Evolutionary conservation across 2,113 vertebrate genomes (phyloP), one percentile per base, ranked within the genome.

Genomic region (Gambusia holbrooki): DNA sequence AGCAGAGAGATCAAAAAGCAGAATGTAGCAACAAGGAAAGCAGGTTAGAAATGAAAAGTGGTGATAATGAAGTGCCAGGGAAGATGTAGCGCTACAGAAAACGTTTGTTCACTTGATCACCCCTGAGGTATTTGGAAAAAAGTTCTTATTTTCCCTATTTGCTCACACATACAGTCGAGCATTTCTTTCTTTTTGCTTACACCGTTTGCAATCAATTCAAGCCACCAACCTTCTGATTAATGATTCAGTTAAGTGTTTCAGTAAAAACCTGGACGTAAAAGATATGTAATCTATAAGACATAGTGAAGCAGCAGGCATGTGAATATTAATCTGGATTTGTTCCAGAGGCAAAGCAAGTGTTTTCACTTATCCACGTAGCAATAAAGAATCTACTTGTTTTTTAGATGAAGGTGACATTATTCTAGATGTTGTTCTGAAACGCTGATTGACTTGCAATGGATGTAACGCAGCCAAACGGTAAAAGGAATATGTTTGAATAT

Each of bases 1-100:
- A 64, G 67, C 11, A 0, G 14, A 27, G 17, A 72, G 71, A 86
- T 82, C 64, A 77, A 82, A 85, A 77, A 58, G 30, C 22, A 74
- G n/a, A 65, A 66, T 42, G 48, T 32, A 45, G 48, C 77, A 69
- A 73, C 54, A 69, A 45, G 58, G 67, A 60, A 74, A 83, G 66
- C 27, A 7, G 35, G 48, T 40, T 29, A 30, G 17, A 73, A 69
- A 40, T 71, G 19, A 77, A 77, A 81, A 35, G 70, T 58, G 61
- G 48, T 70, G 73, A 76, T 73, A n/a, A 74, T 66, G 80, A 81
- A 82, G 17, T 15, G 64, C 77, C 51, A 66, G 28, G 79, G 62
- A 76, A 62, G 42, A 71, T 54, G 28, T 70, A 11, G 19, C 5
- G 9, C 5, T 25, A 45, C 27, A 77, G 66, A 19, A 28, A 68